Percentiles rank a stretch among this genome's conserved stretches.
phyloP scores from a whole-genome alignment of 2,888 invertebrate genomes.

The Hydraecia micacea region DNA sequence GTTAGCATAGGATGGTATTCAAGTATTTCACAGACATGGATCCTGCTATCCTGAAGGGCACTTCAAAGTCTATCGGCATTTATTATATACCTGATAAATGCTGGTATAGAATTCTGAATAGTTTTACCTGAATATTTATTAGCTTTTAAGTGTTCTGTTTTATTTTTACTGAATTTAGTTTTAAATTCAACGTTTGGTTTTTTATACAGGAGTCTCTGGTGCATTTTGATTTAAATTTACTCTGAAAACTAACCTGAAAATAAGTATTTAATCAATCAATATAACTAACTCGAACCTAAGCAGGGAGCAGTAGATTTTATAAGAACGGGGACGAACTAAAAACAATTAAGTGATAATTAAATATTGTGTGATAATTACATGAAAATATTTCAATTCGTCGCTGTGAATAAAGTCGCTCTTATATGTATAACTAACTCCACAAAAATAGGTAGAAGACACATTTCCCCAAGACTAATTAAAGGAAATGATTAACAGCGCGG shows the following conservation, averaged over 20 bases:
- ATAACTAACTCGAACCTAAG: too few relatives aligned
- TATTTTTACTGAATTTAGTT: background rate
- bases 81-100: slow-evolving; percentile 49
- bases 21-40: slow-evolving; percentile 68
- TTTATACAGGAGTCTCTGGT: too few relatives aligned
- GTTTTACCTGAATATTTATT: slow-evolving; percentile 35
- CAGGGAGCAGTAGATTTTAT: background rate
- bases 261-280: background rate
- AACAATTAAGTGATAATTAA: background rate
- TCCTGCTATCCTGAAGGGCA: slow-evolving; percentile 52
- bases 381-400: background rate
- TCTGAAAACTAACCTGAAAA: background rate
- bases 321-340: background rate
- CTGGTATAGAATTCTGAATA: slow-evolving; percentile 28
- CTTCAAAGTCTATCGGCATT: slow-evolving; percentile 42
- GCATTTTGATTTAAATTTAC: background rate
- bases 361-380: background rate
- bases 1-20: slow-evolving; percentile 69
- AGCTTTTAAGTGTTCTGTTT: slow-evolving; percentile 5
- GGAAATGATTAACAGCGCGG: slow-evolving; percentile 29
- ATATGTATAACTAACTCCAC: background rate
- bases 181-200: background rate
- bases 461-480: slow-evolving; percentile 30
- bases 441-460: background rate
- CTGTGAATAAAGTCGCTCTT: background rate